Evolutionary conservation across 2,113 vertebrate genomes (phyloP).

Genomic region (Orientallactaga bullata): DNA sequence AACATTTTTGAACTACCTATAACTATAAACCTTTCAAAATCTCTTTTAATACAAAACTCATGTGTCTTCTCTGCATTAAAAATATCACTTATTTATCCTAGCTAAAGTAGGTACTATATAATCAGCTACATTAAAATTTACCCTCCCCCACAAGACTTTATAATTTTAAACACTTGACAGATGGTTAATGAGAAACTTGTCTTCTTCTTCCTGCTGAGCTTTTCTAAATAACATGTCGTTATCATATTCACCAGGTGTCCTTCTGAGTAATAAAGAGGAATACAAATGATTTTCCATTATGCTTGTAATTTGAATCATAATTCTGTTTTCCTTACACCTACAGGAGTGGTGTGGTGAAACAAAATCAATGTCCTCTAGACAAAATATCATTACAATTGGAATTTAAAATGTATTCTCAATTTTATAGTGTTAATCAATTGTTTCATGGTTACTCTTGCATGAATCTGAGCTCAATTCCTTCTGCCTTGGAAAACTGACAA

Average conservation of each 20-base stretch:
- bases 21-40: constrained; percentile 34
- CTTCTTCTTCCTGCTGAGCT: not conserved
- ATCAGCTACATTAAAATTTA: constrained; percentile 40
- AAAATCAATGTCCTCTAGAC: constrained; percentile 65
- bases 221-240: constrained; percentile 37
- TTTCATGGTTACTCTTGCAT: not conserved
- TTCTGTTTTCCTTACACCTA: constrained; percentile 63
- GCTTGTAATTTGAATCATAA: constrained; percentile 65
- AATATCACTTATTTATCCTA: not conserved
- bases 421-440: constrained; percentile 52
- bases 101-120: not conserved
- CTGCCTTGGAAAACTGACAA: not conserved
- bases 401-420: constrained; percentile 47
- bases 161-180: constrained; percentile 35
- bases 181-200: constrained; percentile 21
- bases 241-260: constrained; percentile 54
- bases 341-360: constrained; percentile 30
- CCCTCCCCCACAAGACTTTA: not conserved
- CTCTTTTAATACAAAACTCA: not conserved
- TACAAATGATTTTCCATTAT: constrained; percentile 70
- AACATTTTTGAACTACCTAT: constrained; percentile 51
- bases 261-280: constrained; percentile 29
- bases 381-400: constrained; percentile 60
- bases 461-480: not conserved
- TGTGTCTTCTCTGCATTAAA: not conserved